phyloP scores from a whole-genome alignment of 2,797 vertebrate species.

The Pangasius djambal region DNA sequence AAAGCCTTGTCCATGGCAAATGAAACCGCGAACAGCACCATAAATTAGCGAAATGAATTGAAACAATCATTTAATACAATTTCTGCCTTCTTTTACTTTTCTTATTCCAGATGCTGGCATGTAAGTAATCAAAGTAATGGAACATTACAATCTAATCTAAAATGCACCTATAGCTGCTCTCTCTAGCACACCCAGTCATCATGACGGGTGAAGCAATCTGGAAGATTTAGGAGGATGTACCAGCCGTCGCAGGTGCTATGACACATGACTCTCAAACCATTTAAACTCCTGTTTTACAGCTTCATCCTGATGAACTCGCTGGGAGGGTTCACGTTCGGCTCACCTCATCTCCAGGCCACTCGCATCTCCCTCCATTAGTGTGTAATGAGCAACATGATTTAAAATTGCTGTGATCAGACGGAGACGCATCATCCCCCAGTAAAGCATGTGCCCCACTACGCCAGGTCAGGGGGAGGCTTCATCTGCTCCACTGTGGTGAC shows the following conservation, averaged over 20 bases:
- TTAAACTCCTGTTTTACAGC: conserved; percentile 56
- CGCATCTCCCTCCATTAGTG: conserved; percentile 57
- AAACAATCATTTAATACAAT: conserved; percentile 69
- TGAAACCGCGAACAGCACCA: conserved; percentile 45
- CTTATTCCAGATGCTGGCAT: conserved; percentile 61
- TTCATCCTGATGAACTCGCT: conserved; percentile 53
- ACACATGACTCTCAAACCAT: conserved; percentile 51
- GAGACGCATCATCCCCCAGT: conserved; percentile 8
- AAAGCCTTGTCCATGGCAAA: conserved; percentile 55
- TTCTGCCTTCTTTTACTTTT: conserved; percentile 67
- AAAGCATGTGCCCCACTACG: conserved; percentile 1
- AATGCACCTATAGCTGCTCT: conserved; percentile 61
- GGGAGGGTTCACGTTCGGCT: conserved; percentile 53
- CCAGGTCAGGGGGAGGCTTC: conserved; percentile 20
- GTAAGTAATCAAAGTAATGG: conserved; percentile 78
- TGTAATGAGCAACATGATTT: conserved; percentile 60
- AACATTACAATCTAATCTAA: conserved; percentile 71
- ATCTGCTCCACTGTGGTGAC: conserved; percentile 45
- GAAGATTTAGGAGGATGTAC: conserved; percentile 56
- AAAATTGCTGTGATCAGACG: conserved; percentile 46
- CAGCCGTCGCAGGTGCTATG: conserved; percentile 43
- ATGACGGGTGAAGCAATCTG: conserved; percentile 51
- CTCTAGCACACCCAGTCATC: conserved; percentile 31
- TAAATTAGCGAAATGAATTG: conserved; percentile 65
- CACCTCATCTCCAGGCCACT: conserved; percentile 35